phyloP scores from a whole-genome alignment of 2,113 vertebrate species.

The Ivindomyrus marchei region DNA sequence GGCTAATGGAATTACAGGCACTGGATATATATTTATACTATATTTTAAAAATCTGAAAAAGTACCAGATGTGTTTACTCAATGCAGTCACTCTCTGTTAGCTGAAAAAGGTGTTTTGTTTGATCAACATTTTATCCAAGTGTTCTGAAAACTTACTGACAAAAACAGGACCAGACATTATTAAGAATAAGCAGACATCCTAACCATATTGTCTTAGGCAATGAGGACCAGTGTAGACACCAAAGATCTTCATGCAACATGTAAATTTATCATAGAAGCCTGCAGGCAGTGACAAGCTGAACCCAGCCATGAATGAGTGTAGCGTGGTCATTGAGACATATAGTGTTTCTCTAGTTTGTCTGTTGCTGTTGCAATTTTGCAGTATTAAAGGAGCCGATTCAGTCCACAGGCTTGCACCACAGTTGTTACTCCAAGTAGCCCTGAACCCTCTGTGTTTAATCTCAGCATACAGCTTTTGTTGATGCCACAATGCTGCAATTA shows the following conservation, averaged over 20 bases:
- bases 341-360: background rate
- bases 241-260: background rate
- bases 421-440: background rate
- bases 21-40: background rate
- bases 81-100: background rate
- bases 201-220: background rate
- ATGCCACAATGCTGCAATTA: background rate
- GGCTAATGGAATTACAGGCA: background rate
- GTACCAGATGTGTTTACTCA: background rate
- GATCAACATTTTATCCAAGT: background rate
- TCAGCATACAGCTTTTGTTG: background rate
- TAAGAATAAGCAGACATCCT: background rate
- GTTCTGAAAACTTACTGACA: background rate
- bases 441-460: background rate
- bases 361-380: background rate
- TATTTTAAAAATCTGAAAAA: background rate
- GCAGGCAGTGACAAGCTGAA: background rate
- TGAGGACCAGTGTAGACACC: background rate
- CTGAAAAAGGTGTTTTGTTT: background rate
- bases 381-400: background rate
- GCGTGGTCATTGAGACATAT: background rate
- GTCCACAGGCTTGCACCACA: background rate
- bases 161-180: background rate
- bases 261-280: background rate
- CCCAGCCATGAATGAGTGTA: background rate